Conservation (phyloP, 2,797 vertebrate species). For the Macroramphosus scolopax region DNA sequence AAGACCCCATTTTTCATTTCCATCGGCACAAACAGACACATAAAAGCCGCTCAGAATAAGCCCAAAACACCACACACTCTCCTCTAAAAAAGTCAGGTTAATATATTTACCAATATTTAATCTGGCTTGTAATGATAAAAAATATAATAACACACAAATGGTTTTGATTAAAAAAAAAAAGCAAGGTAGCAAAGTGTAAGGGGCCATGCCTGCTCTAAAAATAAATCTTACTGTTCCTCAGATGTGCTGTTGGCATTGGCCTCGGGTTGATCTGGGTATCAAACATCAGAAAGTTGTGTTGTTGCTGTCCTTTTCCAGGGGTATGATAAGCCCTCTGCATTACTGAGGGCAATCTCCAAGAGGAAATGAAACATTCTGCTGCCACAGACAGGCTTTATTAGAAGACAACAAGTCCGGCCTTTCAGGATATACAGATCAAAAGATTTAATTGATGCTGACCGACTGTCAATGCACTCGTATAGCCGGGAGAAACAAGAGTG, state of each 20-base stretch:
- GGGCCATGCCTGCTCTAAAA: too few species aligned
- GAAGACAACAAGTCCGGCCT: slow-evolving; percentile 72
- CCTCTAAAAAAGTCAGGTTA: slow-evolving; percentile 11
- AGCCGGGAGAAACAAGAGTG: slow-evolving; percentile 65
- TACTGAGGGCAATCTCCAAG: slow-evolving; percentile 73
- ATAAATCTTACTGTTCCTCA: slow-evolving; percentile 31
- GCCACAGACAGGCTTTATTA: slow-evolving; percentile 73
- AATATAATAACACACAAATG: slow-evolving; percentile 4
- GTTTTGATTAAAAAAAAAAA: slow-evolving; percentile 31
- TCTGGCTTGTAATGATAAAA: background rate
- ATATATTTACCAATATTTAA: background rate
- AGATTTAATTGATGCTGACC: slow-evolving; percentile 76
- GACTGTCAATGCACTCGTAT: slow-evolving; percentile 64
- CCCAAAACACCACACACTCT: slow-evolving; percentile 25
- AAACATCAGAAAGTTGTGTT: slow-evolving; percentile 65
- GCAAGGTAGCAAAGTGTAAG: too few species aligned
- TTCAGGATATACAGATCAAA: slow-evolving; percentile 71
- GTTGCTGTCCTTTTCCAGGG: slow-evolving; percentile 59
- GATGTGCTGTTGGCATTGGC: slow-evolving; percentile 45
- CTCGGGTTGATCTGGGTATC: slow-evolving; percentile 71
- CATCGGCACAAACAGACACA: slow-evolving; percentile 67
- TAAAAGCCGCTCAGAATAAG: slow-evolving; percentile 38
- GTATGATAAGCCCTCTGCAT: slow-evolving; percentile 71
- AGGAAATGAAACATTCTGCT: slow-evolving; percentile 78
- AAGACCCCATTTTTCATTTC: slow-evolving; percentile 70